phyloP scores from a whole-genome alignment of 2,797 vertebrate species.

The Scolopax rusticola region DNA sequence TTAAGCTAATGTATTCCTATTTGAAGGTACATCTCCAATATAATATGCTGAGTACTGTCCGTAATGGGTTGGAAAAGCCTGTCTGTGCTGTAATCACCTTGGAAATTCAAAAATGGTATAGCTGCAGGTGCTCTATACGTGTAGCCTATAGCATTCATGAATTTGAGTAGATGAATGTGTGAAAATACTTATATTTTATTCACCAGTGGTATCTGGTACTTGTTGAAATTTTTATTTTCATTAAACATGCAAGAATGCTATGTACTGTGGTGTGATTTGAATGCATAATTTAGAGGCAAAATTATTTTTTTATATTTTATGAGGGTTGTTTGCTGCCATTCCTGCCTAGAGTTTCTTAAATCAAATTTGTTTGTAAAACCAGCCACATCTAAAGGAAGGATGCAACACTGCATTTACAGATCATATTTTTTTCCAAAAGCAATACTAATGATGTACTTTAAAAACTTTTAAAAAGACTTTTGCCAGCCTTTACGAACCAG shows the following conservation, averaged over 20 bases:
- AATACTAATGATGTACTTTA: neutral
- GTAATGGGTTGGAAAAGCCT: neutral
- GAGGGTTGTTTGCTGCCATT: neutral
- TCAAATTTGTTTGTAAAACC: neutral
- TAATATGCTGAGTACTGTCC: neutral
- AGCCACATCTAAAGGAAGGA: neutral
- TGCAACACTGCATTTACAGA: neutral
- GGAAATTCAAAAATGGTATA: neutral
- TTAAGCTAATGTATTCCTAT: neutral
- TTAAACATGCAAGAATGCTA: conserved; percentile 54
- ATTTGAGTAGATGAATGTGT: neutral
- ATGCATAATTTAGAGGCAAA: conserved; percentile 27
- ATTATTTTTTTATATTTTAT: conserved; percentile 5
- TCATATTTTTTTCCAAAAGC: neutral
- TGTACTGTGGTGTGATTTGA: conserved; percentile 36
- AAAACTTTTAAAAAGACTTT: neutral
- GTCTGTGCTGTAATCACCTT: neutral
- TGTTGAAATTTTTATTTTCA: conserved; percentile 64
- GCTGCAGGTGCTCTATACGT: neutral
- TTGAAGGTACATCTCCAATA: neutral
- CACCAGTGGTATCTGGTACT: conserved; percentile 7
- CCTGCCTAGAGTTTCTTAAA: neutral
- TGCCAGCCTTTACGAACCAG: neutral
- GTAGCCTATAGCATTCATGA: neutral
- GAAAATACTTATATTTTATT: conserved; percentile 50